These are phyloP conservation scores for Brienomyrus brachyistius DNA, from an alignment of 2,113 vertebrate genomes.

Conservation along the genomic window DNA sequence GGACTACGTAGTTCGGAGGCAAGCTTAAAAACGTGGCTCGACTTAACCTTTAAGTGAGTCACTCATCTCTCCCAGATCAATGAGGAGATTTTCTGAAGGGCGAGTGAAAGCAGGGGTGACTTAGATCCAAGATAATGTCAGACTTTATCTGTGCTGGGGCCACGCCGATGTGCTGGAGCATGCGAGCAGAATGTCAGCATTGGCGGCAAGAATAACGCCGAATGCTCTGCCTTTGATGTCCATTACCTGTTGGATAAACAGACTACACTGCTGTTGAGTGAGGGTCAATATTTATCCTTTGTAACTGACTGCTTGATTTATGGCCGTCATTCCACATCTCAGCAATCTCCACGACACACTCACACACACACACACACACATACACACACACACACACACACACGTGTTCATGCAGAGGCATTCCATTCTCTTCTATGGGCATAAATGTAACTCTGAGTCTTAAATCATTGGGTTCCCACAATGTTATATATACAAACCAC, in stretches of 20 bases:
- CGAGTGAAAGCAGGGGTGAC: conserved; percentile 49
- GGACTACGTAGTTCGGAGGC: conserved; percentile 26
- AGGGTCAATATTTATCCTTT: conserved; percentile 58
- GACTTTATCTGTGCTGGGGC: conserved; percentile 54
- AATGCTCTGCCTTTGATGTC: conserved; percentile 34
- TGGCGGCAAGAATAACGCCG: conserved; percentile 27
- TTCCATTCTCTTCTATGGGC: too few species aligned
- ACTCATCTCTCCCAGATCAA: conserved; percentile 60
- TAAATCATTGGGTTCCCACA: too few species aligned
- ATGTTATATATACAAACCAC: too few species aligned
- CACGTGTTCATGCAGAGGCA: too few species aligned
- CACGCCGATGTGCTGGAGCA: neutral
- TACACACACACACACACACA: too few species aligned
- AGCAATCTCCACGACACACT: conserved; percentile 9
- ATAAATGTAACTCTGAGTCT: too few species aligned
- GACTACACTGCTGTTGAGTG: conserved; percentile 49
- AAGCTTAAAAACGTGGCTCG: conserved; percentile 54
- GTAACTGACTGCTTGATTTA: conserved; percentile 30
- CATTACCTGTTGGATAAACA: conserved; percentile 53
- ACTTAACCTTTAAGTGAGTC: conserved; percentile 67
- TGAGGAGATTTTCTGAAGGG: conserved; percentile 60
- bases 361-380: neutral
- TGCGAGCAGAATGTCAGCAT: conserved; percentile 26
- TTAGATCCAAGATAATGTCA: conserved; percentile 58
- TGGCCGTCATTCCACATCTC: conserved; percentile 38